A percentile compares a stretch with the other conserved stretches of the same genome.
These are phyloP conservation scores for Drosophila niveifrons DNA, from an alignment of 2,888 invertebrate species.

Conservation along the genomic window DNA sequence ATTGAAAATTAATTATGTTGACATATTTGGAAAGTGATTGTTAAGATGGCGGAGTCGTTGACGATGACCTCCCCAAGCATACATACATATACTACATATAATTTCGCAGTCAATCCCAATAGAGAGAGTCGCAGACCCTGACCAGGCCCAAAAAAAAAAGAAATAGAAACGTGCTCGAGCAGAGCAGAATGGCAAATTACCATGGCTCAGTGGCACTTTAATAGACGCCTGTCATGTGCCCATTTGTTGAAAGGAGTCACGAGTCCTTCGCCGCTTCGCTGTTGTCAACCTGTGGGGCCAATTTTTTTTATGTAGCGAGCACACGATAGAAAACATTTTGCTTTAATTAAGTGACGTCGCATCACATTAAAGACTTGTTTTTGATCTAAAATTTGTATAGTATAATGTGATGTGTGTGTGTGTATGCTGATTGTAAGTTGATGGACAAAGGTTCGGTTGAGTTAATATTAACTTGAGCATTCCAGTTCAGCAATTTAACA, in stretches of 20 bases:
- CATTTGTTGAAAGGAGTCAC: slow-evolving; percentile 49
- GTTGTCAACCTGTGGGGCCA: slow-evolving; percentile 8
- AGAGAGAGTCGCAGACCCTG: not conserved
- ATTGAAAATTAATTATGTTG: slow-evolving; percentile 82
- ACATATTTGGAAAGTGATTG: slow-evolving; percentile 79
- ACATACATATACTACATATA: slow-evolving; percentile 49
- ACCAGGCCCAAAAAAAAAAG: not conserved
- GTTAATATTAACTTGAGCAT: slow-evolving; percentile 34
- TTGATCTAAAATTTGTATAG: slow-evolving; percentile 23
- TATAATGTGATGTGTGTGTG: not conserved
- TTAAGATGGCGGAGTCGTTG: slow-evolving; percentile 52
- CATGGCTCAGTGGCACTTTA: slow-evolving; percentile 38
- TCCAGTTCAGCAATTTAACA: slow-evolving; percentile 48
- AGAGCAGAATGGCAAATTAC: slow-evolving; percentile 48
- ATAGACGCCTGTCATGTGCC: slow-evolving; percentile 66
- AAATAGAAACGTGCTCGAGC: slow-evolving; percentile 1
- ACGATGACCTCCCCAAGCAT: slow-evolving; percentile 49
- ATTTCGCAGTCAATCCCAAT: slow-evolving; percentile 47
- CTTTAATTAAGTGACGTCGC: slow-evolving; percentile 53
- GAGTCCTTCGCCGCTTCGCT: slow-evolving; percentile 11
- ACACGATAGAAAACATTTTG: slow-evolving; percentile 55
- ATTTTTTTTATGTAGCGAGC: slow-evolving; percentile 48
- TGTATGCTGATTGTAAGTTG: slow-evolving; percentile 19
- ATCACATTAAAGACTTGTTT: slow-evolving; percentile 40
- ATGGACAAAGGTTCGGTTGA: slow-evolving; percentile 18